phyloP scores from a whole-genome alignment of 2,888 invertebrate species.

The Athalia rosae region DNA sequence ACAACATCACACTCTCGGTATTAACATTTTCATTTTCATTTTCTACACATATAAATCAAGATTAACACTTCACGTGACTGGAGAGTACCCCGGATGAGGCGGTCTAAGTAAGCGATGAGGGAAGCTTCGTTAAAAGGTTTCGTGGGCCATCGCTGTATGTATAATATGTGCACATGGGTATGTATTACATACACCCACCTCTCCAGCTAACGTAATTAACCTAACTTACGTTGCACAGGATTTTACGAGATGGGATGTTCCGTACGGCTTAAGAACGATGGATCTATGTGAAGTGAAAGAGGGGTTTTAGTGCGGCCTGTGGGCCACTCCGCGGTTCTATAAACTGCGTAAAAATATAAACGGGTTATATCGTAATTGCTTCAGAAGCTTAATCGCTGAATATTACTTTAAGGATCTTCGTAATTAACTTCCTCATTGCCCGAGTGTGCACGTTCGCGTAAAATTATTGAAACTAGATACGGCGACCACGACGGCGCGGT shows the following conservation, averaged over 20 bases:
- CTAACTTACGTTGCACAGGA: background rate
- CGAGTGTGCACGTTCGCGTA: too few species aligned
- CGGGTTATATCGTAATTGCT: too few species aligned
- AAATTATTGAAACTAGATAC: too few species aligned
- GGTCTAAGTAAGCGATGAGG: constrained; percentile 2
- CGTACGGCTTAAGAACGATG: constrained; percentile 15
- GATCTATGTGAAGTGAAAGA: background rate
- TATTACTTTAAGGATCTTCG: too few species aligned
- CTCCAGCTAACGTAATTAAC: constrained; percentile 13
- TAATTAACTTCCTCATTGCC: too few species aligned
- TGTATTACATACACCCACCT: background rate
- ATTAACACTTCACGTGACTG: constrained; percentile 21
- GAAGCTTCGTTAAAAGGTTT: constrained; percentile 32
- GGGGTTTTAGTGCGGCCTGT: background rate
- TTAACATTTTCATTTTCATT: constrained; percentile 37
- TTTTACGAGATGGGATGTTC: constrained; percentile 14
- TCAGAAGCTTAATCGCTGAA: too few species aligned
- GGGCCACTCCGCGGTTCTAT: background rate
- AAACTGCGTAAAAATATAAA: background rate
- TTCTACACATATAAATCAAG: constrained; percentile 24
- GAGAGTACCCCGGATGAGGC: constrained; percentile 20
- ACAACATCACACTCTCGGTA: background rate
- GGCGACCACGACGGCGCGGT: too few species aligned
- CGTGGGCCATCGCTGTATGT: background rate
- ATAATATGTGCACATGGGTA: too few species aligned